Percentiles rank a stretch among this genome's conserved stretches.
Conservation (phyloP, 2,797 vertebrate genomes). For the Austrolebias charrua region DNA sequence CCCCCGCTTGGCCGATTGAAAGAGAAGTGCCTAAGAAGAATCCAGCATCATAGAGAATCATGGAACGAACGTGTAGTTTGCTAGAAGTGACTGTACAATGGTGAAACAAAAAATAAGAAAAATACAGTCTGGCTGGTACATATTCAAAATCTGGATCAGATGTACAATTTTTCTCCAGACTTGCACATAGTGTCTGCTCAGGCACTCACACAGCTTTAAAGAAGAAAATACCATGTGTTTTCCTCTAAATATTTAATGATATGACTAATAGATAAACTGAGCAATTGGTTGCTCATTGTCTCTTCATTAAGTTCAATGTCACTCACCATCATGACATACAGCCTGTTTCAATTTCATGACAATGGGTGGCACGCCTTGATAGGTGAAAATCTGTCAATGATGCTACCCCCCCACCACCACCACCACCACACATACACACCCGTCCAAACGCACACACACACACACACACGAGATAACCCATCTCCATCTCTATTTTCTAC, state of each 20-base stretch:
- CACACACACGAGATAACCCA: too few species aligned
- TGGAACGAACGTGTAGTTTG: constrained; percentile 23
- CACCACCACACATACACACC: too few species aligned
- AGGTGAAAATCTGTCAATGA: not conserved
- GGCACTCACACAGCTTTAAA: not conserved
- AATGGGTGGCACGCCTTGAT: not conserved
- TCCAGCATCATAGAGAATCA: constrained; percentile 39
- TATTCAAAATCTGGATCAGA: not conserved
- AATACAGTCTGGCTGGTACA: not conserved
- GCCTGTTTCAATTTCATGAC: not conserved
- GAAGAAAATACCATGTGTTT: not conserved
- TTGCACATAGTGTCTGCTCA: not conserved
- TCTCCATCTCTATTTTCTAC: too few species aligned
- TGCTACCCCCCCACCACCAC: too few species aligned
- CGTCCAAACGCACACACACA: too few species aligned
- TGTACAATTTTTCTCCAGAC: not conserved
- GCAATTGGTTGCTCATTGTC: not conserved
- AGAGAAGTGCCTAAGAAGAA: constrained; percentile 47
- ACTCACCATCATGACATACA: not conserved
- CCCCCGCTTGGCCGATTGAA: constrained; percentile 50
- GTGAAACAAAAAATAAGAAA: constrained; percentile 26
- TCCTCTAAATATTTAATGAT: not conserved
- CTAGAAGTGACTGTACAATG: constrained; percentile 18
- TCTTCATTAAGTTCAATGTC: not conserved
- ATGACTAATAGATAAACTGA: not conserved